Evolutionary conservation across 2,113 vertebrate species (phyloP).

Genomic region (Psittacus erithacus): DNA sequence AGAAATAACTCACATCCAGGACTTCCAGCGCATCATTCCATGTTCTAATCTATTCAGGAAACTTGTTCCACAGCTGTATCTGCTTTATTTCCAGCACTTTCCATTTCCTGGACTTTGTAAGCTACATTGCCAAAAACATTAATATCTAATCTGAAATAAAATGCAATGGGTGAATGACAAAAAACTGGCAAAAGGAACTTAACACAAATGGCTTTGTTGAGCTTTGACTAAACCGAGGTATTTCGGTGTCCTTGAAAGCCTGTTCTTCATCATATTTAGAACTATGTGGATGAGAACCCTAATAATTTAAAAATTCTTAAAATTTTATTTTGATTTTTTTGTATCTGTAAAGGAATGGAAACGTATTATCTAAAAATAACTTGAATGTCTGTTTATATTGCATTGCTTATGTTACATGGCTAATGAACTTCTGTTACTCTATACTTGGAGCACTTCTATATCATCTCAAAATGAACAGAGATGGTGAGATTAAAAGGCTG

Average conservation of each 20-base stretch:
- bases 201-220: background rate
- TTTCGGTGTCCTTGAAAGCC: background rate
- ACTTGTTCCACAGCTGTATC: background rate
- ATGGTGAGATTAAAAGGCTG: background rate
- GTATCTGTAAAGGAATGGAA: background rate
- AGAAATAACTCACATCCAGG: background rate
- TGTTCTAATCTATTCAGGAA: background rate
- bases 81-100: conserved; percentile 22
- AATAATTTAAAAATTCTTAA: conserved; percentile 6
- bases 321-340: background rate
- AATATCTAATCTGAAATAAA: background rate
- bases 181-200: background rate
- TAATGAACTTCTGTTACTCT: background rate
- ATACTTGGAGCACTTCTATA: background rate
- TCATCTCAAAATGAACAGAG: background rate
- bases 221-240: background rate
- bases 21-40: background rate
- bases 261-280: background rate
- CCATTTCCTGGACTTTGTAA: background rate
- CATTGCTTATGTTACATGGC: background rate
- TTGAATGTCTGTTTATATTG: background rate
- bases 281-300: background rate
- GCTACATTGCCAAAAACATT: background rate
- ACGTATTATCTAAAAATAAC: background rate
- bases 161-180: background rate